phyloP scores from a whole-genome alignment of 2,113 vertebrate species.

The Etheostoma cragini region DNA sequence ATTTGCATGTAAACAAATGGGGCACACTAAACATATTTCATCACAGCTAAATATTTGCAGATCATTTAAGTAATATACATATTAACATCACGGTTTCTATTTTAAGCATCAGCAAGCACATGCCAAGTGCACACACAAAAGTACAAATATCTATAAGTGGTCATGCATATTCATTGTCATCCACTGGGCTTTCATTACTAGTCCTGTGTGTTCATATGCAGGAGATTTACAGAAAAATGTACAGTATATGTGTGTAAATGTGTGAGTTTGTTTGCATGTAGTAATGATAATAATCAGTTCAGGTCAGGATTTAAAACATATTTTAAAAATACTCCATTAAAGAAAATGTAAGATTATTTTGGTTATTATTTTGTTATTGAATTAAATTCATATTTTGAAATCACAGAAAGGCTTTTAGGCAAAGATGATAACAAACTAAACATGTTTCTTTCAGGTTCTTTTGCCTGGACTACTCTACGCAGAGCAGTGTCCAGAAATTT shows the following conservation, averaged over 20 bases:
- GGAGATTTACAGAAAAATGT: not conserved
- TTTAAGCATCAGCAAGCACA: constrained; percentile 56
- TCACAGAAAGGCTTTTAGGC: constrained; percentile 6
- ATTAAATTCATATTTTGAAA: not conserved
- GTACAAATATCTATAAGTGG: constrained; percentile 57
- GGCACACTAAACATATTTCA: constrained; percentile 25
- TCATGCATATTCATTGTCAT: constrained; percentile 76
- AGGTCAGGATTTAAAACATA: not conserved
- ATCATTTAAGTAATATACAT: constrained; percentile 57
- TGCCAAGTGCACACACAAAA: constrained; percentile 62
- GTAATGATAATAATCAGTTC: not conserved
- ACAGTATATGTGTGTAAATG: not conserved
- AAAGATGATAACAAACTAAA: not conserved
- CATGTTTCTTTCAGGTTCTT: not conserved
- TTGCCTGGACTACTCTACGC: not conserved
- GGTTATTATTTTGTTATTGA: not conserved
- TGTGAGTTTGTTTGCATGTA: not conserved
- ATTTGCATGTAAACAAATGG: constrained; percentile 54
- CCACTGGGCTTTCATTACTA: constrained; percentile 59
- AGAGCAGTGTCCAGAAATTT: not conserved
- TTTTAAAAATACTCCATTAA: not conserved
- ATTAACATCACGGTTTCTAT: constrained; percentile 56
- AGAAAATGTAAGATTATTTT: not conserved
- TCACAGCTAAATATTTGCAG: not conserved
- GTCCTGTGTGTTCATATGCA: constrained; percentile 39